These are phyloP conservation scores for Zosterops hypoxanthus DNA, from an alignment of 2,113 vertebrate species.

Conservation along the genomic window DNA sequence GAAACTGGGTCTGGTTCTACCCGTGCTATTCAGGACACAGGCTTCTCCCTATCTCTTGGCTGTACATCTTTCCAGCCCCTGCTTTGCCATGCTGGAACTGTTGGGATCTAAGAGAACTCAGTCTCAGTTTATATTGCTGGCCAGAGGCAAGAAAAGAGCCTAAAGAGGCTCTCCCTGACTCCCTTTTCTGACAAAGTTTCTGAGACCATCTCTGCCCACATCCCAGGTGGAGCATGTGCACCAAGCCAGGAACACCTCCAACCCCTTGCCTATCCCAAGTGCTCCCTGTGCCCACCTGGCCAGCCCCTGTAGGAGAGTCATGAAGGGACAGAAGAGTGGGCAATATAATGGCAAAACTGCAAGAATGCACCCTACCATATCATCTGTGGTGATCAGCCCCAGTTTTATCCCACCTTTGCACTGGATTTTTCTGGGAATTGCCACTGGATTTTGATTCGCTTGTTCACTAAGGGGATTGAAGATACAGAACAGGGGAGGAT, in stretches of 20 bases:
- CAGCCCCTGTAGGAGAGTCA: neutral
- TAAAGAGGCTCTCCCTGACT: neutral
- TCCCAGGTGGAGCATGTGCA: accelerated
- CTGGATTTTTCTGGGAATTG: neutral
- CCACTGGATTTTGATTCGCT: neutral
- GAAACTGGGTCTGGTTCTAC: neutral
- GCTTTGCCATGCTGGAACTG: neutral
- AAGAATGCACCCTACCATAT: accelerated
- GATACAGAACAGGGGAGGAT: neutral
- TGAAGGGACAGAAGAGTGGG: neutral
- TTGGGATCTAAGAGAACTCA: neutral
- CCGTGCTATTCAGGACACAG: accelerated
- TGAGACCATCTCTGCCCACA: neutral
- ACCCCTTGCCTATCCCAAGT: neutral
- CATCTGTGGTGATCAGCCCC: neutral
- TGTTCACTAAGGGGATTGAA: no score
- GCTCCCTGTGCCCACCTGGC: accelerated
- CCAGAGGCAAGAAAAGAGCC: neutral
- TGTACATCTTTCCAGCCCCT: neutral
- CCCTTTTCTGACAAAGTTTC: neutral
- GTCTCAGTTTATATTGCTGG: neutral
- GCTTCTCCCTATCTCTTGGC: neutral
- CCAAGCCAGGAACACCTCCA: accelerated
- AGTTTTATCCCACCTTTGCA: neutral
- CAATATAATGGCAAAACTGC: neutral